Evolutionary conservation across 2,888 invertebrate genomes (phyloP), one percentile per base, ranked within the genome.

Genomic region (Microctonus aethiopoides): DNA sequence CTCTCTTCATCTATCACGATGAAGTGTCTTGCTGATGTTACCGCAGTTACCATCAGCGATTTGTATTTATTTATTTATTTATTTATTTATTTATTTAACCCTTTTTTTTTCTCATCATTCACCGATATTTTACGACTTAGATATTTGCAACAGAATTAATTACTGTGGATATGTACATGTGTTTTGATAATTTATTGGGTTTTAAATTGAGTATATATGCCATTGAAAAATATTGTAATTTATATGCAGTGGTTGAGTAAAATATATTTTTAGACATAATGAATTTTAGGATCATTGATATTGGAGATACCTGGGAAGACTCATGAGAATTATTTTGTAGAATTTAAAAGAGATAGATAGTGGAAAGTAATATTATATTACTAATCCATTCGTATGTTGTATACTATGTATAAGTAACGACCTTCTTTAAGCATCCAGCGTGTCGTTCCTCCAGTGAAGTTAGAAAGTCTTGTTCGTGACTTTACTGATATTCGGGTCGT

Each of bases 401-500:
- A n/a, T 46, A 6, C 16, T 46, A 46, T 64, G n/a, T n/a, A n/a
- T n/a, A n/a, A 29, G 62, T 39, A 52, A 46, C 69, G 64, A 69
- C 64, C 64, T 64, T 64, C 69, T 69, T 56, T 59, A 46, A 51
- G n/a, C 46, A 57, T 63, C 26, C 46, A 22, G 7, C 34, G 57
- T 59, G 41, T 69, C 51, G 51, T 29, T 32, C 59, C 64, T 34
- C 64, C 52, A 24, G 39, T 51, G 20, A 34, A 52, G 64, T 69
- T 69, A 69, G 69, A 69, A 69, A 69, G 69, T 69, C 54, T 57
- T 56, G 66, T 61, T 64, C 41, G 56, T 63, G 39, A 57, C 57
- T 69, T 57, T 24, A 57, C 63, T 59, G 64, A 69, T 64, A 69
- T 69, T 69, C 59, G 59, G 69, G 69, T 69, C 69, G 59, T 64